Conservation (phyloP, 2,888 invertebrate species). For the Brachyopa scutellaris region DNA sequence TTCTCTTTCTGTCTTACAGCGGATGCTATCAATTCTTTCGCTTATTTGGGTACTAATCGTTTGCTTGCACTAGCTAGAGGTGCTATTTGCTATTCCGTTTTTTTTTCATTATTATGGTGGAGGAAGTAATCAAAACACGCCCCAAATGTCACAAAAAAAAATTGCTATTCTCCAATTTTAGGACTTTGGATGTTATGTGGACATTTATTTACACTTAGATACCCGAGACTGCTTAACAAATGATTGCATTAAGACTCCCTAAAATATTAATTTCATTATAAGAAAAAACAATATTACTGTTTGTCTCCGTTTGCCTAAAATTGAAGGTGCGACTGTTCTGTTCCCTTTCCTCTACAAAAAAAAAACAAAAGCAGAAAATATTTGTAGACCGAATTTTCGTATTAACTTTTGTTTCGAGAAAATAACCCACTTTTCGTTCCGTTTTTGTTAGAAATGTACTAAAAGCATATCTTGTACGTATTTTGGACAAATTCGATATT, state of each 20-base stretch:
- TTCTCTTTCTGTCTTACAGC: conserved; percentile 24
- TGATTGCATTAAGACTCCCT: neutral
- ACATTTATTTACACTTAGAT: neutral
- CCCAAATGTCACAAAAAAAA: conserved; percentile 20
- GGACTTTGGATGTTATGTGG: neutral
- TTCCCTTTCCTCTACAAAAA: conserved; percentile 28
- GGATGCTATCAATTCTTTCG: neutral
- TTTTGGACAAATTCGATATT: neutral
- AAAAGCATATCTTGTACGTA: neutral
- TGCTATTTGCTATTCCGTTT: neutral
- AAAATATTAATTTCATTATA: conserved; percentile 3
- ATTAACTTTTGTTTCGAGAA: neutral
- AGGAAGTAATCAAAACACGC: conserved; percentile 36
- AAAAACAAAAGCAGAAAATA: conserved; percentile 37
- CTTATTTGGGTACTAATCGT: neutral
- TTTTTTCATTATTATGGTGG: conserved; percentile 23
- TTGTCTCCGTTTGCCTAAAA: conserved; percentile 18
- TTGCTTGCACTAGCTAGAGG: neutral
- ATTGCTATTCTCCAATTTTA: neutral
- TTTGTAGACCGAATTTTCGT: neutral
- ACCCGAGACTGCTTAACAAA: neutral
- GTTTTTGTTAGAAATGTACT: neutral
- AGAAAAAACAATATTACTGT: neutral
- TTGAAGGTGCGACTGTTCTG: conserved; percentile 36
- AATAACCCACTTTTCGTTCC: conserved; percentile 17